Evolutionary conservation across 2,113 vertebrate genomes (phyloP), one percentile per base, ranked within the genome.

Genomic region (Girardinichthys multiradiatus): DNA sequence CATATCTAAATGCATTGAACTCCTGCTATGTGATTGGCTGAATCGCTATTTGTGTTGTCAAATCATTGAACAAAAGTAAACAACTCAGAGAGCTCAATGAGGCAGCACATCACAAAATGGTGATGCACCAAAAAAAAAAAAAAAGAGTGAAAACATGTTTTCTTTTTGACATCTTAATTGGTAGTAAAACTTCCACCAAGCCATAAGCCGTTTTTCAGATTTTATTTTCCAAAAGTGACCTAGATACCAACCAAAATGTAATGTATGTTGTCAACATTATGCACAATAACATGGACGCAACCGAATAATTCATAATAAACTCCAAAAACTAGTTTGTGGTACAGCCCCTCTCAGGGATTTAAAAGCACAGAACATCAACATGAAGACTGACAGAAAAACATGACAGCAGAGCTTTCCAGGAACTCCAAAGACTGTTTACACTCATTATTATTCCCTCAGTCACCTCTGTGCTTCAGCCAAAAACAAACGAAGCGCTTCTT

Each of bases 401-500:
- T 15, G 33, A 26, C 61, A 27, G 61, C 31, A 63, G 24, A 63
- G 61, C 31, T 26, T 63, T 63, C 61, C 61, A 63, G 24, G 61
- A 63, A 63, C 61, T 63, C 61, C n/a, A n/a, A 37, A 35, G 10
- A 63, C 7, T n/a, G 21, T 21, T 2, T 54, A 17, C 48, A 54
- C 48, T 54, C 48, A n/a, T 63, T 31, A 21, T 63, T 63, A 63
- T 63, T 26, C 31, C 24, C 24, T 6, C 31, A 26, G 31, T n/a
- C 61, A 63, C 31, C 11, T 37, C 24, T 37, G 61, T 26, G 21
- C 61, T 63, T n/a, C 61, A 37, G 61, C 61, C 33, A 63, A 63
- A 63, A 37, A 63, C 33, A 63, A 37, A 63, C 24, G 21, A 33
- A 63, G 33, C 61, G 6, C 61, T 6, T 9, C 31, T 63, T 63